Conservation (phyloP, 1,140 invertebrate genomes). For the Triops longicaudatus region DNA sequence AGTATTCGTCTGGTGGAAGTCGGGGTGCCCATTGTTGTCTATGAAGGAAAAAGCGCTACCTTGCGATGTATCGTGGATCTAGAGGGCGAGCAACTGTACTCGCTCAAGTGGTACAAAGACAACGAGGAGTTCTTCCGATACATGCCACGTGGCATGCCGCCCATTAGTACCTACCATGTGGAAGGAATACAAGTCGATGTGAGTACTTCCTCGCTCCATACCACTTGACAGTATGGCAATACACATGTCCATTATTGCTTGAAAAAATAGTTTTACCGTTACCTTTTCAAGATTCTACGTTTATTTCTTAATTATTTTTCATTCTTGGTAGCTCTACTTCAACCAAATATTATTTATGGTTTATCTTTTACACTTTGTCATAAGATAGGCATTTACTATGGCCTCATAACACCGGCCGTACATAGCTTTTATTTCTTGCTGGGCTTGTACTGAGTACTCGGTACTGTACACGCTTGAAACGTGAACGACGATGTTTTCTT, state of each 20-base stretch:
- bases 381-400: too few relatives aligned
- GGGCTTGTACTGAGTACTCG: neutral
- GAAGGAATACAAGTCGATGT: slow-evolving; percentile 33
- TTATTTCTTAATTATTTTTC: too few relatives aligned
- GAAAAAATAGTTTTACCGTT: too few relatives aligned
- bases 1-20: slow-evolving; percentile 26
- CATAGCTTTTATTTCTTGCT: too few relatives aligned
- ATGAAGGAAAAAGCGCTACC: slow-evolving; percentile 27
- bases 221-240: neutral
- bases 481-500: neutral
- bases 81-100: slow-evolving; percentile 32
- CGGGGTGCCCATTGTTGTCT: slow-evolving; percentile 25
- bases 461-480: neutral
- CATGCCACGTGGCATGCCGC: slow-evolving; percentile 32
- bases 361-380: too few relatives aligned
- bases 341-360: too few relatives aligned
- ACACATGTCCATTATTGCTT: too few relatives aligned
- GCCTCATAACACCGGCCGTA: too few relatives aligned
- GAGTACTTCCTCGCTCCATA: slow-evolving; percentile 18
- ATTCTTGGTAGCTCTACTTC: too few relatives aligned
- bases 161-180: slow-evolving; percentile 29
- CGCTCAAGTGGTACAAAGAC: slow-evolving; percentile 41
- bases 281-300: too few relatives aligned
- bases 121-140: slow-evolving; percentile 40
- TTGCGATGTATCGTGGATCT: slow-evolving; percentile 30